Evolutionary conservation across 2,888 invertebrate species (phyloP), one percentile per base, ranked within the genome.

Genomic region (Yponomeuta malinellus): DNA sequence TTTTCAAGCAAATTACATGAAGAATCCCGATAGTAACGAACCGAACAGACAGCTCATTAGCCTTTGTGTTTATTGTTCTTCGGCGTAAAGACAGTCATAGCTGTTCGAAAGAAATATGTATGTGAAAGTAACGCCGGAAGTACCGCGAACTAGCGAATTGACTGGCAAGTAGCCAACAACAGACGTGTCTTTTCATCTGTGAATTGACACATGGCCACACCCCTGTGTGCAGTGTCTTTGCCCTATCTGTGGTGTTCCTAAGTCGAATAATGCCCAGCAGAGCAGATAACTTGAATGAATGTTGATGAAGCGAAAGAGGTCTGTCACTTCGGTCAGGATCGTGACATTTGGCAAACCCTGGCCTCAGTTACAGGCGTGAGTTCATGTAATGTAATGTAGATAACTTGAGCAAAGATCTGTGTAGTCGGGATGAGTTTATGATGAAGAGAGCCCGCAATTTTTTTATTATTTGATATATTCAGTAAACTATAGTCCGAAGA

Each of bases 21-120:
- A 12, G 6, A 59, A 59, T 15, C 15, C 15, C 52, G 52, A 59
- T 15, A 59, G 52, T 59, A 59, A 59, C 52, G 52, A 4, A 5
- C 2, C 52, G 1, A 59, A 43, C 43, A 43, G 6, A 43, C 43
- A 43, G 65, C 31, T 12, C 65, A 65, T 65, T 65, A 65, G 29
- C 12, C 12, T n/a, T 10, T 48, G 29, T 68, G 68, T 68, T 68
- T 68, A 68, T 68, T 68, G 23, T 68, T 68, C 43, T 12, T 23
- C 29, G 48, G 9, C 52, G 23, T 23, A n/a, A 10, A 68, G 31
- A 52, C 15, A 68, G n/a, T 68, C 52, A 33, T 52, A 68, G 63
- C 48, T 64, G 52, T 67, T 72, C 68, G 52, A 70, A 72, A 72
- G 72, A 70, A 72, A 70, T 66, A 72, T 64, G 68, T 66, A 72